Base-by-base conservation (phyloP, 1,140 invertebrate genomes). In the Aporrectodea caliginosa region DNA sequence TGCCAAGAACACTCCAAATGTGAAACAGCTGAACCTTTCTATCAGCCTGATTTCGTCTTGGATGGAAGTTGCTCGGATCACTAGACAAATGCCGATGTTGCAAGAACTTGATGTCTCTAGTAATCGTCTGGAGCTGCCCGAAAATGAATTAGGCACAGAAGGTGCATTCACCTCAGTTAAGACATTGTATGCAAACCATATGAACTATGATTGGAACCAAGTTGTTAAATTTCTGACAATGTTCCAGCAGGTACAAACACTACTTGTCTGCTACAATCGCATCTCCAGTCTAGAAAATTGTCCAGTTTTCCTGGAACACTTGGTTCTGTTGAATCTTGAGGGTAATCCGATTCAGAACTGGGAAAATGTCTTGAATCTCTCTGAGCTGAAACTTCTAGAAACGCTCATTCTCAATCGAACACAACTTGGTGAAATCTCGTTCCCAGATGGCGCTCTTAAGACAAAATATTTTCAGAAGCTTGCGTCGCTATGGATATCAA, bases 271-370 rank as follows among this genome's bases (percentile, higher is more conserved):
- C 43, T 58, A 58, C 22, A 58, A 58, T 22, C 43, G 43, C 43
- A 58, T 58, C 22, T 12, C 43, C 22, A 6, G 43, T 58, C 22
- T 58, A 22, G 43, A 58, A 58, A 58, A 58, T 58, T 58, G 43
- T 58, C 22, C 43, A 12, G 43, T 58, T 22, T 58, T 12, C 43
- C 6, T 58, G 6, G 43, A 58, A 58, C 43, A 58, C 22, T 22
- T 58, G 43, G 22, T 58, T 22, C 43, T 58, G 22, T 58, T 76
- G 35, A 76, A 68, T 43, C 31, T 76, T 0, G 75, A 76, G 75
- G 75, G 75, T 14, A 76, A 76, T 31, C 34, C 35, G n/a, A 0
- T 76, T n/a, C 27, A 1, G 14, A 27, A 29, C 16, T 76, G 75
- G 75, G 27, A 1, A 22, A 35, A 76, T 16, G 75, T 76, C 43